Evolutionary conservation across 1,140 invertebrate genomes (phyloP), one percentile per base, ranked within the genome.

Genomic region (Tigriopus japonicus): DNA sequence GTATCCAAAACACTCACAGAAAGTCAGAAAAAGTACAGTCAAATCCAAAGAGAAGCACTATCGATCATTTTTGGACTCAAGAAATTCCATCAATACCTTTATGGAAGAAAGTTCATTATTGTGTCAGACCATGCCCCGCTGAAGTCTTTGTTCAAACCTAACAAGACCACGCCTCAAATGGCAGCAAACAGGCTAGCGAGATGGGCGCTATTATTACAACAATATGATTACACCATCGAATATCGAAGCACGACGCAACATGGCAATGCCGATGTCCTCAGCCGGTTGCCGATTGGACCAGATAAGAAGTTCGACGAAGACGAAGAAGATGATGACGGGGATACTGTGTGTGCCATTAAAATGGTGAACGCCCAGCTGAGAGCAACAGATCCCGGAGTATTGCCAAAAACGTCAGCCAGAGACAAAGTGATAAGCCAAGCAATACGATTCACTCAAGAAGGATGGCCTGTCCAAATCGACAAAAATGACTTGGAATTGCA

Each of bases 11-110:
- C 28, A 9, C 9, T 35, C 3, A 35, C 28, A 35, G 28, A 35
- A 35, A 35, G 3, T 9, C 28, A 5, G n/a, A 53, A 15, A n/a
- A 75, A 72, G 51, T 76, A 78, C 56, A 58, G 69, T 12, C 72
- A 74, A 62, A 71, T 76, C 23, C 73, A 81, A 35, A 75, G 72
- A 64, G 76, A 81, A 68, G 73, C 72, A 6, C 64, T 75, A 14
- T 70, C 71, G 0, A 71, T 80, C 10, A 62, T 77, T 1, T 78
- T 68, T 65, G 73, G 70, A 6, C 68, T 80, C 6, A 70, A 71
- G 59, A 74, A 74, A 65, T 79, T 79, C 66, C 68, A 76, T 42
- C 64, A 74, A 42, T 80, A 73, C 64, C 52, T 77, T 1, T 73
- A 67, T 66, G 77, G 71, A 54, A 63, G 66, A 54, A 52, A 67